Conservation (phyloP, 2,113 vertebrate genomes). For the Tragelaphus imberbis region DNA sequence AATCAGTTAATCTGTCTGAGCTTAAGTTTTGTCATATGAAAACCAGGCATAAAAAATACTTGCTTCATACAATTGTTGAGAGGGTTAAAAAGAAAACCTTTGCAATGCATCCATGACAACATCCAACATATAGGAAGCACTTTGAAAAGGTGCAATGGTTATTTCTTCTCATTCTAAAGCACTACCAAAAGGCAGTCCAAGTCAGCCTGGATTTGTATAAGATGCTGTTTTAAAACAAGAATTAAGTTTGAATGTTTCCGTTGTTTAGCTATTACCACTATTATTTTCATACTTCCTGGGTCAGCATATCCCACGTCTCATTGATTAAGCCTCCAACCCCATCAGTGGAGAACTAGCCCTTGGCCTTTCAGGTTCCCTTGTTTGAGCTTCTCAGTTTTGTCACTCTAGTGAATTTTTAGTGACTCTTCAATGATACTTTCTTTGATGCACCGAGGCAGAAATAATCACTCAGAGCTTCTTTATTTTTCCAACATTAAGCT, state of each 20-base stretch:
- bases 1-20: not conserved
- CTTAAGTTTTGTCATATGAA: not conserved
- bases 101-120: not conserved
- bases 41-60: not conserved
- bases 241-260: not conserved
- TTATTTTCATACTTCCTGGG: not conserved
- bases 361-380: not conserved
- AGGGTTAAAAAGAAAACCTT: not conserved
- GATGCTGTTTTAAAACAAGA: not conserved
- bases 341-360: accelerated
- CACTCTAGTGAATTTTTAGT: not conserved
- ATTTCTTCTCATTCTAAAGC: not conserved
- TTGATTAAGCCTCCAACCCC: not conserved
- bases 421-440: not conserved
- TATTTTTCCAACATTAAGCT: not conserved
- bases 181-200: not conserved
- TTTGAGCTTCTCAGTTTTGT: not conserved
- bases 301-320: not conserved
- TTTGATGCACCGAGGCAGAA: not conserved
- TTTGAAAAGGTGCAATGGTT: not conserved
- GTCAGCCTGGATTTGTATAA: not conserved
- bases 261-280: not conserved
- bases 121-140: not conserved
- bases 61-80: not conserved
- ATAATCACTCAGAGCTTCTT: not conserved